Conservation (phyloP, 2,797 vertebrate genomes). For the Morus bassanus region DNA sequence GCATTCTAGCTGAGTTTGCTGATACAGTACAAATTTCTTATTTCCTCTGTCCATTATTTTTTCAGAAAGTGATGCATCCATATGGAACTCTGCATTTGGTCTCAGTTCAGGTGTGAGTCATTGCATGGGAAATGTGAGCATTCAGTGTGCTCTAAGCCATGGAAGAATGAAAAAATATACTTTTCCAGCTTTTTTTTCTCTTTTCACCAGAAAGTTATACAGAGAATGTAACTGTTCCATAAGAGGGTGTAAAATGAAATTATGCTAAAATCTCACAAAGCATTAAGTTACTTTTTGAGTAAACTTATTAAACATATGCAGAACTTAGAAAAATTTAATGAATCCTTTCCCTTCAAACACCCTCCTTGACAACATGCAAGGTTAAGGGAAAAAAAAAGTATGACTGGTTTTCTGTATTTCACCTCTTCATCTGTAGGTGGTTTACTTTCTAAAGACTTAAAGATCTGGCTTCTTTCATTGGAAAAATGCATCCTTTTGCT, state of each 20-base stretch:
- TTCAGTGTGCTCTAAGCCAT: neutral
- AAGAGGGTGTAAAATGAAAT: neutral
- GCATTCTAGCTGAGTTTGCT: neutral
- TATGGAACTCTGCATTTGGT: neutral
- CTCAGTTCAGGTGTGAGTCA: neutral
- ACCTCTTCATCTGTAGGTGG: conserved; percentile 32
- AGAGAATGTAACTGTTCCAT: neutral
- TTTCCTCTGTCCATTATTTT: neutral
- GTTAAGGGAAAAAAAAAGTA: neutral
- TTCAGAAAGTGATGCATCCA: neutral
- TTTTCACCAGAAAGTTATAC: neutral
- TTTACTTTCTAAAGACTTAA: neutral
- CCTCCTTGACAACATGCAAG: neutral
- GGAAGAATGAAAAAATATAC: neutral
- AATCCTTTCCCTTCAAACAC: neutral
- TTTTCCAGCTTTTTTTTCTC: neutral
- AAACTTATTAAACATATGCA: neutral
- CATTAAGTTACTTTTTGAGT: neutral
- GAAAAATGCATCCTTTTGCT: neutral
- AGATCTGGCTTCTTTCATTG: neutral
- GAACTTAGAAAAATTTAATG: neutral
- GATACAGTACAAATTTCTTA: neutral
- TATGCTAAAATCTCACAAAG: neutral
- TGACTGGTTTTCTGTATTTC: neutral
- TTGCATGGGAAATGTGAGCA: neutral